Base-by-base conservation (phyloP, 2,113 vertebrate genomes). In the Ptilorrhoa leucosticta region DNA sequence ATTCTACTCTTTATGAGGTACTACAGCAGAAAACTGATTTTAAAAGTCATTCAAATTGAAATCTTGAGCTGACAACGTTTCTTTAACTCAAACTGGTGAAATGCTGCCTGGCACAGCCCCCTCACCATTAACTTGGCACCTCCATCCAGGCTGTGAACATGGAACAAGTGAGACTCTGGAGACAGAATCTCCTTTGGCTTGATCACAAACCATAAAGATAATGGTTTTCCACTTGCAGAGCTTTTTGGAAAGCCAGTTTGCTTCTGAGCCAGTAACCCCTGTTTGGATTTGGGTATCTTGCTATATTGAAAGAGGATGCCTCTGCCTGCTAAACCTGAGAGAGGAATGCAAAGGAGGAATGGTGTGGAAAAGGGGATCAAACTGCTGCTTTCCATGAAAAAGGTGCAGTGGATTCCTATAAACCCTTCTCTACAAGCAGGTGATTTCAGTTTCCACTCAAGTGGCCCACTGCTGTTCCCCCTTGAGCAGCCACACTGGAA, bases 41-140 rank as follows among this genome's bases (percentile, higher is more conserved):
- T 23, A 35, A 61, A 89, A 89, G 33, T 16, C 19, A 77, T 54
- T 85, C 33, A 6, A 45, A 80, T 13, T 27, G 58, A 85, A 86
- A 90, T 61, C 58, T 66, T 47, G 42, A 89, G 66, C 87, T 2
- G 16, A 80, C 37, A 57, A 16, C 19, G 66, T 65, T 95, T 53
- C 94, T 91, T 91, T 70, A 90, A 83, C 61, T 89, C 75, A 10
- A 57, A 85, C 27, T 76, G 65, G 48, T 64, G 73, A 90, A 87
- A 69, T 73, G 56, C 68, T 94, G 93, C 70, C 90, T 93, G 96
- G 94, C 94, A 92, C 75, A 85, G 87, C 27, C 13, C 8, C 64
- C 54, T 37, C 61, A 73, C 93, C 80, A 95, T 89, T 91, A 93
- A 91, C 78, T 93, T 94, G 92, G 95, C 95, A 96, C 88, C 91